phyloP scores from a whole-genome alignment of 2,113 vertebrate genomes.

The Lethenteron reissneri region DNA sequence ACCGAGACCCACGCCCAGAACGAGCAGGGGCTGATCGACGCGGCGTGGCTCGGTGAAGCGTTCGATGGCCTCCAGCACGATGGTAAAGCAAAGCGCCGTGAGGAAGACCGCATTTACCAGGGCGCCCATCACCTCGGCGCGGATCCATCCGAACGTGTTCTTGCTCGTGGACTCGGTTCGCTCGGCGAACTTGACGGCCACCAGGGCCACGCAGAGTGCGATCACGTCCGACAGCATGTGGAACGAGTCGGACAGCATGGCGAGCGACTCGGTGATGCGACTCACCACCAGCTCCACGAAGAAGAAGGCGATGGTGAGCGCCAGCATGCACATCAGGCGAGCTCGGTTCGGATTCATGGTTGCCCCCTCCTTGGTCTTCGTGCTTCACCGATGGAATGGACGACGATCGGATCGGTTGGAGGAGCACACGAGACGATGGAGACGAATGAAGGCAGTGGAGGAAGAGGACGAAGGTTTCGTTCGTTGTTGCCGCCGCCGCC shows the following conservation, averaged over 20 bases:
- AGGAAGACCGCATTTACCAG: slow-evolving; percentile 3
- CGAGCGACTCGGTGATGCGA: neutral
- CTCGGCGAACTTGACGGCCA: slow-evolving; percentile 4
- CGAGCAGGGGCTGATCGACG: neutral
- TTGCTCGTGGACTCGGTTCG: slow-evolving; percentile 2
- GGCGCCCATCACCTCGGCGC: slow-evolving; percentile 1
- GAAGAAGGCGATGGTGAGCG: slow-evolving; percentile 1
- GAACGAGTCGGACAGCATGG: slow-evolving; percentile 1
- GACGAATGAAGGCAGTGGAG: no score
- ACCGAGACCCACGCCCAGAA: neutral
- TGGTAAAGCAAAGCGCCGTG: slow-evolving; percentile 1
- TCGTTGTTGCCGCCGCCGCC: no score
- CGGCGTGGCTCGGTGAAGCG: neutral
- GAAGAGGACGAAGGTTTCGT: no score
- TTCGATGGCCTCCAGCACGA: neutral
- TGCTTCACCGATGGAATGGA: no score
- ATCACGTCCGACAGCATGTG: slow-evolving; percentile 4
- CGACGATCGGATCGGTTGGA: no score
- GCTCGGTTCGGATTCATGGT: neutral
- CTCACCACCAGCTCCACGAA: slow-evolving; percentile 3
- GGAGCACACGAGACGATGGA: no score
- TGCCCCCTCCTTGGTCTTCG: no score
- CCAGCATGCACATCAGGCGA: neutral
- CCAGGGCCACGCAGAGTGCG: neutral
- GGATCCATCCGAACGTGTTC: slow-evolving; percentile 3